Evolutionary conservation across 2,888 invertebrate genomes (phyloP).

Genomic region (Biston stratarius): DNA sequence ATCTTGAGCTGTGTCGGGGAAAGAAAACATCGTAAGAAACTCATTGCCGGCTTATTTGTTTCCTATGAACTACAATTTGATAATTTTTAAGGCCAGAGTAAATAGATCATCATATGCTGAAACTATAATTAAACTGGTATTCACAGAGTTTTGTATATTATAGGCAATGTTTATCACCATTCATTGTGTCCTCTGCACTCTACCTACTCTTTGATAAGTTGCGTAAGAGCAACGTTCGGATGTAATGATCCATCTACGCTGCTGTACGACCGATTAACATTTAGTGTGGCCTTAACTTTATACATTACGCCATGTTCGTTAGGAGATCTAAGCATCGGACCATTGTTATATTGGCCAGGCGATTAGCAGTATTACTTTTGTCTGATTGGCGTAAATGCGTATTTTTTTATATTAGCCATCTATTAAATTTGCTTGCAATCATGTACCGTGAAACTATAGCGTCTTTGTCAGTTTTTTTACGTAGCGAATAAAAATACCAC

Average conservation of each 20-base stretch:
- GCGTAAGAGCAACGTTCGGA: constrained; percentile 55
- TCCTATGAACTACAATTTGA: too few species aligned
- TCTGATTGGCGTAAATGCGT: background rate
- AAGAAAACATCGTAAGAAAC: too few species aligned
- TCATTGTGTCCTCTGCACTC: constrained; percentile 17
- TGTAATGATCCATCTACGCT: constrained; percentile 68
- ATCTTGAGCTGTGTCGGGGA: too few species aligned
- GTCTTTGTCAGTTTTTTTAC: too few species aligned
- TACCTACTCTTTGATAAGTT: constrained; percentile 53
- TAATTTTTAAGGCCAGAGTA: too few species aligned
- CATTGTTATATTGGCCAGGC: constrained; percentile 49
- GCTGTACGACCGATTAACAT: constrained; percentile 75
- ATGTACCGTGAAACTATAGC: too few species aligned
- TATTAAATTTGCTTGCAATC: background rate
- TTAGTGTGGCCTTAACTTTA: constrained; percentile 71
- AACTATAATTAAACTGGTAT: too few species aligned
- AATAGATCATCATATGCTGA: too few species aligned
- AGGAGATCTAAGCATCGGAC: constrained; percentile 49
- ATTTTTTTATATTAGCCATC: background rate
- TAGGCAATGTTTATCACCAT: background rate
- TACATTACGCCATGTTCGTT: constrained; percentile 62
- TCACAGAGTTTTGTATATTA: background rate
- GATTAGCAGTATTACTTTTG: constrained; percentile 9
- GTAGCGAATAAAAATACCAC: too few species aligned
- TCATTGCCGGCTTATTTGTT: too few species aligned